phyloP scores from a whole-genome alignment of 2,113 vertebrate genomes.

The Puntigrus tetrazona region DNA sequence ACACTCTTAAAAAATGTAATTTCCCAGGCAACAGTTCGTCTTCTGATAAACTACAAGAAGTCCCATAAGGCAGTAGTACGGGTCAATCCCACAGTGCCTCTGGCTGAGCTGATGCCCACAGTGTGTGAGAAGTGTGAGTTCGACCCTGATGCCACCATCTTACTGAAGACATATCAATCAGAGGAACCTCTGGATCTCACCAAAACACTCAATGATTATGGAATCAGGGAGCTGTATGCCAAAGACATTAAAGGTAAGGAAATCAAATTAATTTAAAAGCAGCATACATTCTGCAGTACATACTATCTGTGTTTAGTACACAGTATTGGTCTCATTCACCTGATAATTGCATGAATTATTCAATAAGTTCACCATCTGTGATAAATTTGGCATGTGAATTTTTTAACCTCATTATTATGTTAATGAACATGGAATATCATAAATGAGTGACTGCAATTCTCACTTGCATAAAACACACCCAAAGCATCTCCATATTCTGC shows the following conservation, averaged over 20 bases:
- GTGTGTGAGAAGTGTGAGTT: conserved; percentile 94
- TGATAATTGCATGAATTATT: background rate
- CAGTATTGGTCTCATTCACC: background rate
- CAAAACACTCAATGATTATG: conserved; percentile 86
- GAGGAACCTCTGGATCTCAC: conserved; percentile 82
- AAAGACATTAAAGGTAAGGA: conserved; percentile 76
- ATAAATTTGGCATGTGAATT: background rate
- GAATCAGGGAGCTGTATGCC: conserved; percentile 89
- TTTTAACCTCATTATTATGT: background rate
- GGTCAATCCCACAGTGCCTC: conserved; percentile 84
- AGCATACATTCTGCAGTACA: background rate
- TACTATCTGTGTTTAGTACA: background rate
- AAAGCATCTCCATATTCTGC: background rate
- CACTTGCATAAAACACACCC: background rate
- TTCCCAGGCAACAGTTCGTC: conserved; percentile 86
- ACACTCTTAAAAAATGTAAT: background rate
- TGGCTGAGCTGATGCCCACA: conserved; percentile 78
- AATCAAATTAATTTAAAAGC: background rate
- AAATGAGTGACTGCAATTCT: background rate
- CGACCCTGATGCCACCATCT: conserved; percentile 75
- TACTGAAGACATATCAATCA: conserved; percentile 81
- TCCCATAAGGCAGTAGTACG: conserved; percentile 89
- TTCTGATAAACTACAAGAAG: conserved; percentile 92
- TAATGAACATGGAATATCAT: background rate
- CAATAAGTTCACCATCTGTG: background rate